Evolutionary conservation across 2,888 invertebrate species (phyloP).

Genomic region (Drosophila maculinotata): DNA sequence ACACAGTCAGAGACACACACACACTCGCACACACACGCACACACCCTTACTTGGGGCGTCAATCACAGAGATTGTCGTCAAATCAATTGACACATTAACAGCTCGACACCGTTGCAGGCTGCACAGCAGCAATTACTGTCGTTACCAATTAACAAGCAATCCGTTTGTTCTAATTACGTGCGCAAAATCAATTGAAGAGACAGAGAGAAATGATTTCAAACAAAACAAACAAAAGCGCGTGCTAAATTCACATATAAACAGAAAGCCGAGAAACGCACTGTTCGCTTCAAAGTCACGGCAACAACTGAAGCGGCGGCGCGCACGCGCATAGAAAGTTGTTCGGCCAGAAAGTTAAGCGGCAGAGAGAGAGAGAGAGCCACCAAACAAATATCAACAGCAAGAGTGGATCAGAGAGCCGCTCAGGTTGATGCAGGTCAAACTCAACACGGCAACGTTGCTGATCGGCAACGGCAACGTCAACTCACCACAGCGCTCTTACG

Average conservation of each 20-base stretch:
- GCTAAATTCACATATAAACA: slow-evolving; percentile 5
- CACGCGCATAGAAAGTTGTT: slow-evolving; percentile 61
- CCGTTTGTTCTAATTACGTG: slow-evolving; percentile 84
- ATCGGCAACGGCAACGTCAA: slow-evolving; percentile 28
- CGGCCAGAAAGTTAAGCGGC: background rate
- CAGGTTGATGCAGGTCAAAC: slow-evolving; percentile 75
- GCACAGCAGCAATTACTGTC: slow-evolving; percentile 76
- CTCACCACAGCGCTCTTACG: slow-evolving; percentile 39
- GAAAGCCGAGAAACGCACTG: slow-evolving; percentile 33
- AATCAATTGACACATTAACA: slow-evolving; percentile 78
- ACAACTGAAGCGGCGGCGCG: slow-evolving; percentile 55
- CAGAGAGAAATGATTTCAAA: slow-evolving; percentile 16
- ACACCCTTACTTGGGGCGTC: slow-evolving; percentile 45
- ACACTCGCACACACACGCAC: background rate
- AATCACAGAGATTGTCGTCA: slow-evolving; percentile 48
- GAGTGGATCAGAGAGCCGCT: too few relatives aligned
- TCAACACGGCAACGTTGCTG: slow-evolving; percentile 48
- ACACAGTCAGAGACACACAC: slow-evolving; percentile 2
- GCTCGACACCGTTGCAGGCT: slow-evolving; percentile 40
- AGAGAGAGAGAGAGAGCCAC: slow-evolving; percentile 1
- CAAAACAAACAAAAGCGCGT: slow-evolving; percentile 30
- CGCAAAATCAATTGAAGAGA: slow-evolving; percentile 54
- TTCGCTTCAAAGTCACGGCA: slow-evolving; percentile 56
- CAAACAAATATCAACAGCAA: slow-evolving; percentile 6
- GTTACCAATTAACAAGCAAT: slow-evolving; percentile 72